Base-by-base conservation (phyloP, 2,797 vertebrate genomes). In the Atherinosoma microstoma region DNA sequence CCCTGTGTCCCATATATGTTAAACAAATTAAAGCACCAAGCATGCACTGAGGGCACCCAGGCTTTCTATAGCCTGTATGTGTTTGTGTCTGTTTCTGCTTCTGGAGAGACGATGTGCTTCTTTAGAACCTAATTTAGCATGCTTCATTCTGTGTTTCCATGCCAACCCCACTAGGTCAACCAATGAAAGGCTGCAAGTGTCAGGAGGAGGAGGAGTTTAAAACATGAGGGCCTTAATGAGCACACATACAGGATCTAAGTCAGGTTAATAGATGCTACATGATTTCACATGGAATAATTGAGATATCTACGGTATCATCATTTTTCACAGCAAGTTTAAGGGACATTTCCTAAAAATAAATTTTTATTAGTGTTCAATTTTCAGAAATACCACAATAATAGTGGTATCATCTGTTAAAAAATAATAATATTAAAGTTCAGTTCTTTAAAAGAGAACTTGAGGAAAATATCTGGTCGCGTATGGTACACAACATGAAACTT, bases 91-190 rank as follows among this genome's bases (percentile, higher is more conserved):
- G 83, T 73, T 67, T 86, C 64, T 83, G 84, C 89, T 89, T 90
- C 79, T 73, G 78, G 87, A 88, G 90, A 86, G 83, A 82, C 57
- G 56, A 86, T n/a, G 75, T 75, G 83, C 87, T 89, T 89, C 87
- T 91, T 91, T 87, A 75, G 86, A 81, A 85, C 83, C 90, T 91
- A 90, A 94, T 94, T 93, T 91, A 92, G 89, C 91, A 93, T 87
- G 91, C 90, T 86, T 91, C 82, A 87, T 83, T 94, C 89, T 88
- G 86, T 80, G 93, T 95, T 89, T 91, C 94, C 89, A 94, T 94
- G 94, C 83, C 93, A 94, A 95, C 94, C 87, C 73, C 76, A 93
- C 86, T 93, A 92, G 94, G 93, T 94, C 94, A 95, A 75, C 94
- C 94, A 95, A 94, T 94, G 80, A 79, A 76, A 88, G 64, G 67